Evolutionary conservation across 2,113 vertebrate genomes (phyloP).

Genomic region (Microcebus jonahi): DNA sequence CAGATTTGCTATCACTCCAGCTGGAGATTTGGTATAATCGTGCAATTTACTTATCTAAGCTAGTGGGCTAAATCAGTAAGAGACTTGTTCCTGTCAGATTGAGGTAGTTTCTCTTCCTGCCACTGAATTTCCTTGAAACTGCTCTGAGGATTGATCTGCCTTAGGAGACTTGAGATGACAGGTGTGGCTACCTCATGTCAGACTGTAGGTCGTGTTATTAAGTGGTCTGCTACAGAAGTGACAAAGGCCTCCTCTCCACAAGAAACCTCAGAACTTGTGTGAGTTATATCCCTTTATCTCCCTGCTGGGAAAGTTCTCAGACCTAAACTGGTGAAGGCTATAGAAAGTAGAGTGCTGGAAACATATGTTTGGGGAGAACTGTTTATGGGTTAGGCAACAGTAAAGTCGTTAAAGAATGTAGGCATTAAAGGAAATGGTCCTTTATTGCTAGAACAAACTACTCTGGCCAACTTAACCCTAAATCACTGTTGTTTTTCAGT

Average conservation of each 20-base stretch:
- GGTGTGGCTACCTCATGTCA: not conserved
- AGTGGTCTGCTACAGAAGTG: not conserved
- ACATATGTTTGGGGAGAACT: not conserved
- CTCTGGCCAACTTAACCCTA: not conserved
- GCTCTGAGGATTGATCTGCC: not conserved
- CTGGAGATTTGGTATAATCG: not conserved
- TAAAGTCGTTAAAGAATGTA: not conserved
- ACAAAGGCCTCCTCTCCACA: not conserved
- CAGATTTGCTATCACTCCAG: not conserved
- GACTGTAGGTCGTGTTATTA: not conserved
- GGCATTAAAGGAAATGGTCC: not conserved
- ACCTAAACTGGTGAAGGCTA: not conserved
- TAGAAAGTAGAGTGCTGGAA: not conserved
- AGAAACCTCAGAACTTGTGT: not conserved
- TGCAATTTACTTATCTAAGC: not conserved
- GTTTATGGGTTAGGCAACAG: not conserved
- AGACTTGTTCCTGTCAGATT: not conserved
- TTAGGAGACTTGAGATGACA: not conserved
- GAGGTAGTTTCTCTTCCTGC: not conserved
- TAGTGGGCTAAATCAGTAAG: not conserved
- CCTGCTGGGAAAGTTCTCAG: not conserved
- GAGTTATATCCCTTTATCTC: not conserved
- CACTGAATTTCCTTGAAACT: not conserved
- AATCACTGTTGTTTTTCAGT: slow-evolving; percentile 25
- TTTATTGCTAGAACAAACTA: not conserved